Conservation (phyloP, 2,113 vertebrate genomes). For the Corythoichthys haematopterus region DNA sequence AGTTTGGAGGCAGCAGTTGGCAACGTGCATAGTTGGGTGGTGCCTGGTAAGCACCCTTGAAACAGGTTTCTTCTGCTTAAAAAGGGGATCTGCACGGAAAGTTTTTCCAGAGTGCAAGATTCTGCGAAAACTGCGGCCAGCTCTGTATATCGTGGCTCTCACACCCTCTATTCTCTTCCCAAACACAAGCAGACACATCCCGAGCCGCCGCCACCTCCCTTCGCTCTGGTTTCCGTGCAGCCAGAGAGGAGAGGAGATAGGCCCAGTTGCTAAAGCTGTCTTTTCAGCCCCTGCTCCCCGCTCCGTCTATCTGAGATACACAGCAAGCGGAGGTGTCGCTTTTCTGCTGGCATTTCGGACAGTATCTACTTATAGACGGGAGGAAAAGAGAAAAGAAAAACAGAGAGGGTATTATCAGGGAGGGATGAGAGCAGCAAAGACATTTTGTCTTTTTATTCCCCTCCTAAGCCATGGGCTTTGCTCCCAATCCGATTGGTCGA, state of each 20-base stretch:
- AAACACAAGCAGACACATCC: conserved; percentile 57
- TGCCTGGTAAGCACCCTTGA: conserved; percentile 57
- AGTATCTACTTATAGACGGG: conserved; percentile 79
- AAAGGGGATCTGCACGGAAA: conserved; percentile 58
- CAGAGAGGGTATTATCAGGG: conserved; percentile 81
- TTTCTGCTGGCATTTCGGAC: conserved; percentile 81
- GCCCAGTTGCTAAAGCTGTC: conserved; percentile 76
- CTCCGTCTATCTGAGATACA: conserved; percentile 76
- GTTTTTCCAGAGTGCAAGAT: conserved; percentile 64
- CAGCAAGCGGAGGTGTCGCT: conserved; percentile 81
- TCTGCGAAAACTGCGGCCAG: conserved; percentile 65
- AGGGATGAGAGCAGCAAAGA: conserved; percentile 81
- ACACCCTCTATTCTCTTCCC: conserved; percentile 68
- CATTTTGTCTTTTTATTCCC: conserved; percentile 83
- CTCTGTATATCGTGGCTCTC: conserved; percentile 67
- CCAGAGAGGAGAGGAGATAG: conserved; percentile 71
- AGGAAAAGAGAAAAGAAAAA: conserved; percentile 73
- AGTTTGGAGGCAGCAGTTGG: conserved; percentile 32
- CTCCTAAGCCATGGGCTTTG: conserved; percentile 81
- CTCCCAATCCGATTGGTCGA: conserved; percentile 83
- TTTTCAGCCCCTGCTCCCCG: conserved; percentile 73
- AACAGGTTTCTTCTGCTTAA: conserved; percentile 64
- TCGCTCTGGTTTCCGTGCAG: conserved; percentile 62
- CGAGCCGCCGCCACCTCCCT: conserved; percentile 49
- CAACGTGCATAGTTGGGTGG: conserved; percentile 44